Evolutionary conservation across 2,113 vertebrate genomes (phyloP).

Genomic region (Bettongia penicillata): DNA sequence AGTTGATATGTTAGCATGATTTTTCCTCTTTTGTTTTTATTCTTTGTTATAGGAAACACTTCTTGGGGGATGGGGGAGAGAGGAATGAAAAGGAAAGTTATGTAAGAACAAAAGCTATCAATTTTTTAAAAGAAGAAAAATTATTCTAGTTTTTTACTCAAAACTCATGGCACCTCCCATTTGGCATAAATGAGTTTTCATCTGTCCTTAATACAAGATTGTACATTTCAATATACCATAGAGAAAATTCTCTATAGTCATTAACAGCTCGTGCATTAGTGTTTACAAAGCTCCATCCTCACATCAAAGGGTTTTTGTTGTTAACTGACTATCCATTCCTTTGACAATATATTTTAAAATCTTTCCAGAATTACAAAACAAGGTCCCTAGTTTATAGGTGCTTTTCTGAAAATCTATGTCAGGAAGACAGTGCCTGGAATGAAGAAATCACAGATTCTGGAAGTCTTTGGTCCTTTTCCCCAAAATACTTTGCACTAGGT

Average conservation of each 20-base stretch:
- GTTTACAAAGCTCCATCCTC: neutral
- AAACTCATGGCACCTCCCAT: neutral
- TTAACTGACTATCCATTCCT: neutral
- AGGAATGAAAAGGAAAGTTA: neutral
- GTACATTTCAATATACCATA: neutral
- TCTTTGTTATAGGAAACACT: neutral
- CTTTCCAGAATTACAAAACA: neutral
- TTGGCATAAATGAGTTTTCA: neutral
- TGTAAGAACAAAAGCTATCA: neutral
- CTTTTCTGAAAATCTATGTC: neutral
- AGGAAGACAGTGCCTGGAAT: neutral
- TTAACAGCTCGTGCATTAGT: neutral
- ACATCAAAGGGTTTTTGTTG: neutral
- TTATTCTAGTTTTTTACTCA: neutral
- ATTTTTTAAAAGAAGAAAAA: neutral
- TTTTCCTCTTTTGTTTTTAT: neutral
- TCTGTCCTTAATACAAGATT: neutral
- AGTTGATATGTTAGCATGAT: neutral
- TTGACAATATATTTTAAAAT: neutral
- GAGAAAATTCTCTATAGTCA: neutral
- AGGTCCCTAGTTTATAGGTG: neutral
- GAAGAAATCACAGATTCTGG: neutral
- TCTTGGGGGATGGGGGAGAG: neutral
- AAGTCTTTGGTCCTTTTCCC: neutral
- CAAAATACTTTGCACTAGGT: neutral